Conservation (phyloP, 2,113 vertebrate species). For the Neofelis nebulosa region DNA sequence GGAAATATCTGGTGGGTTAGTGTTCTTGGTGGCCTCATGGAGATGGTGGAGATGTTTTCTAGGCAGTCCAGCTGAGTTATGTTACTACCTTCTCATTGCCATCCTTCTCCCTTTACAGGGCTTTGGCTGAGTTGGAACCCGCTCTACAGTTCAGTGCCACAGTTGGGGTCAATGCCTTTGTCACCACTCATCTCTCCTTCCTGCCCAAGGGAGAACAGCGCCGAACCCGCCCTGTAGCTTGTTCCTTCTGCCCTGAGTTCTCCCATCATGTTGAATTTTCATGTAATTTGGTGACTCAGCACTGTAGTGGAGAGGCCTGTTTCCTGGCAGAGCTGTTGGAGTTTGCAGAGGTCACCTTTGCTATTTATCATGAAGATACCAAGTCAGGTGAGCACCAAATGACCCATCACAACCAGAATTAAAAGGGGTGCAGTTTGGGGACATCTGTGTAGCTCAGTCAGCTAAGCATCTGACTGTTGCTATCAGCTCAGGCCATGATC, state of each 20-base stretch:
- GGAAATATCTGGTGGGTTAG: not conserved
- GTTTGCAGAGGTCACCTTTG: constrained; percentile 87
- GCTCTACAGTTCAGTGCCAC: constrained; percentile 84
- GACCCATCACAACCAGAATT: not conserved
- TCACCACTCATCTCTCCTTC: constrained; percentile 90
- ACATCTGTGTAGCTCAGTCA: not conserved
- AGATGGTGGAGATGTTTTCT: not conserved
- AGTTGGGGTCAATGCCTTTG: constrained; percentile 91
- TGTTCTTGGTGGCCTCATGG: not conserved
- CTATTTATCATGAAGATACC: constrained; percentile 90
- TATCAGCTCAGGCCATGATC: not conserved
- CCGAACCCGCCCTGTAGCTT: constrained; percentile 85
- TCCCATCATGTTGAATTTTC: constrained; percentile 88
- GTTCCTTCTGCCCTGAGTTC: constrained; percentile 94
- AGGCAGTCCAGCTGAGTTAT: not conserved
- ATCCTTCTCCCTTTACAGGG: constrained; percentile 80
- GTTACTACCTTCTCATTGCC: not conserved
- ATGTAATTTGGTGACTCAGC: constrained; percentile 88
- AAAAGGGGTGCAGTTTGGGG: not conserved
- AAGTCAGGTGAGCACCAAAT: constrained; percentile 79
- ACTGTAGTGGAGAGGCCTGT: constrained; percentile 88
- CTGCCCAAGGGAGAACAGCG: constrained; percentile 85
- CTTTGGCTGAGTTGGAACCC: constrained; percentile 86
- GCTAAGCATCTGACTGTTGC: no score
- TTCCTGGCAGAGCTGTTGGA: constrained; percentile 93